Percentiles rank a stretch among this genome's conserved stretches.
Evolutionary conservation across 2,797 vertebrate species (phyloP).

Genomic region (Falco naumanni): DNA sequence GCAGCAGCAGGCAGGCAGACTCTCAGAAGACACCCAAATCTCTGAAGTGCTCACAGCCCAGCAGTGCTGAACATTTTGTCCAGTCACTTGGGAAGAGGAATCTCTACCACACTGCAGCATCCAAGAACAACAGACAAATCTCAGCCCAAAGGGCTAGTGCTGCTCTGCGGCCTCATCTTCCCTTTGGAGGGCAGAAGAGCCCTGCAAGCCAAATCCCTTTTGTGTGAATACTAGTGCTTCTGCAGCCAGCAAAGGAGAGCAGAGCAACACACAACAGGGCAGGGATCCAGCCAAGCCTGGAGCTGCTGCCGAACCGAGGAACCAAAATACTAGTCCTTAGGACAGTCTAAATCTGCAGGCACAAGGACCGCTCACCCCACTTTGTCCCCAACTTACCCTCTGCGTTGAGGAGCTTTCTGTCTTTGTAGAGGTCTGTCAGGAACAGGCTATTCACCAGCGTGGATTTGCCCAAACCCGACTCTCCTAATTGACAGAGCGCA

Average conservation of each 20-base stretch:
- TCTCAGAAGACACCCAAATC: neutral
- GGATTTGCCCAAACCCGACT: conserved; percentile 97
- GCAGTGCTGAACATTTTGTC: neutral
- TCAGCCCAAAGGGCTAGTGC: neutral
- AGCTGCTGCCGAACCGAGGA: neutral
- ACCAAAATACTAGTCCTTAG: neutral
- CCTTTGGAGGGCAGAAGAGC: neutral
- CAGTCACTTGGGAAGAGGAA: neutral
- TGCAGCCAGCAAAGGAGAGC: neutral
- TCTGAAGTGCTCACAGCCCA: neutral
- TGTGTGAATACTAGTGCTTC: neutral
- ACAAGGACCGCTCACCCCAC: neutral
- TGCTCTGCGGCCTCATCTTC: neutral
- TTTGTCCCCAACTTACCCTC: conserved; percentile 83
- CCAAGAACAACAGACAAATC: neutral
- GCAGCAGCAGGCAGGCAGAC: neutral
- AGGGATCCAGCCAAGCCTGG: neutral
- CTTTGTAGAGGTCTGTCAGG: conserved; percentile 97
- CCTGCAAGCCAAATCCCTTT: neutral
- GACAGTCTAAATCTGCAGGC: neutral
- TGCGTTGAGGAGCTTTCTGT: conserved; percentile 95
- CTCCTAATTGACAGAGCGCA: conserved; percentile 65
- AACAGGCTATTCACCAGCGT: conserved; percentile 98
- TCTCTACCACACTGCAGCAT: neutral
- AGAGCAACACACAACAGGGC: neutral